phyloP scores from a whole-genome alignment of 2,888 invertebrate species.

The Ichneumon xanthorius region DNA sequence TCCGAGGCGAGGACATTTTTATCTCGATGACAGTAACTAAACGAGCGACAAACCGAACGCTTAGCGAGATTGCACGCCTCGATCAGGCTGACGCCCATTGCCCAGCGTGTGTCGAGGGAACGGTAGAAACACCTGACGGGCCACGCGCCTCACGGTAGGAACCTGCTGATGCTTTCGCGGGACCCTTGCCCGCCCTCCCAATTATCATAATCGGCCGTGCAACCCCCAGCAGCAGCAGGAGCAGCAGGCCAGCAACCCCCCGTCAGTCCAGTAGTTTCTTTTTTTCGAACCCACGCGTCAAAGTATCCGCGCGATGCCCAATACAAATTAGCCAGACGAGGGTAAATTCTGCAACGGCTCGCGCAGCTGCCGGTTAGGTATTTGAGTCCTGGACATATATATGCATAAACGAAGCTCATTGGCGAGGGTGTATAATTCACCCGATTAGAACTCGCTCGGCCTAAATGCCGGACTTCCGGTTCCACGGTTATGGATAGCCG shows the following conservation, averaged over 20 bases:
- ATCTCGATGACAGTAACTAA: constrained; percentile 63
- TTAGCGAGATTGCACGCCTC: constrained; percentile 50
- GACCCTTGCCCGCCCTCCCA: constrained; percentile 59
- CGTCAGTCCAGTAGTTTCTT: constrained; percentile 19
- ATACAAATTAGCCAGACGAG: constrained; percentile 53
- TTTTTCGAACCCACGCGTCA: constrained; percentile 54
- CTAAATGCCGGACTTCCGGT: constrained; percentile 81
- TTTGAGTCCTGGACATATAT: constrained; percentile 38
- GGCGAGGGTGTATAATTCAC: constrained; percentile 43
- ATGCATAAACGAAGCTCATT: constrained; percentile 7
- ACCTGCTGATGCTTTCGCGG: constrained; percentile 52
- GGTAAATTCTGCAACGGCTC: constrained; percentile 25
- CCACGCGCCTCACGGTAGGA: constrained; percentile 38
- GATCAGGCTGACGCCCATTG: constrained; percentile 25
- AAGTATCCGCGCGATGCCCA: constrained; percentile 37
- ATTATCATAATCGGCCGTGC: constrained; percentile 67
- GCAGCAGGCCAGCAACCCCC: constrained; percentile 22
- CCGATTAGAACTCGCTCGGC: constrained; percentile 81
- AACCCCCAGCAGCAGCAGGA: constrained; percentile 44
- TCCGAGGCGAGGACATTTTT: constrained; percentile 8
- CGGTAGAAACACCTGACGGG: constrained; percentile 63
- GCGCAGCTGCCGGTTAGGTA: constrained; percentile 50
- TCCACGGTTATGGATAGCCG: constrained; percentile 62
- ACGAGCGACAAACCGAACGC: constrained; percentile 54
- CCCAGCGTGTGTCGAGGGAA: constrained; percentile 27